Conservation (phyloP, 2,888 invertebrate species). For the Stenodera caucasica region DNA sequence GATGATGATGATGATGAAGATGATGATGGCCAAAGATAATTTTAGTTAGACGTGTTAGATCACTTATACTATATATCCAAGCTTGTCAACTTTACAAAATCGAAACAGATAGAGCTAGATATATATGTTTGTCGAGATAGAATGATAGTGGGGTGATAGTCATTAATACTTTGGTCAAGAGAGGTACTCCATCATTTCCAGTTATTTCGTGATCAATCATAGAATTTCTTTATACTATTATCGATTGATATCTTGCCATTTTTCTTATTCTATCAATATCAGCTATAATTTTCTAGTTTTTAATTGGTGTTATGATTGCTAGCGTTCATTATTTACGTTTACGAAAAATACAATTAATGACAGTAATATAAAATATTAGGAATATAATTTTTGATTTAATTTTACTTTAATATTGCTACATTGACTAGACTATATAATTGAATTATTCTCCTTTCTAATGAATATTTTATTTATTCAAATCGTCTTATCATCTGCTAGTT, state of each 20-base stretch:
- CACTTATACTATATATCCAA: too few species aligned
- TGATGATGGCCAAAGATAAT: conserved; percentile 19
- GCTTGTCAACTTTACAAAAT: conserved; percentile 20
- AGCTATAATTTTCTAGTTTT: too few species aligned
- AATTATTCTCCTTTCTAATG: background rate
- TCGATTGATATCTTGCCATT: background rate
- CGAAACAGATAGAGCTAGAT: background rate
- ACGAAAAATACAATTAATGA: too few species aligned
- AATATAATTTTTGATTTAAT: too few species aligned
- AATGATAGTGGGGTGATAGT: conserved; percentile 1
- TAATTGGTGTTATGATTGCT: background rate
- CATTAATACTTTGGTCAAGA: conserved; percentile 22
- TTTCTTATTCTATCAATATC: background rate
- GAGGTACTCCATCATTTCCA: conserved; percentile 17
- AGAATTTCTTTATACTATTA: background rate
- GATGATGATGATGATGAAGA: background rate
- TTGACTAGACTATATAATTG: background rate
- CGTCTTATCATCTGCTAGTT: too few species aligned
- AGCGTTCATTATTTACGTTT: background rate
- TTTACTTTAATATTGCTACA: background rate
- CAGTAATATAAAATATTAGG: too few species aligned
- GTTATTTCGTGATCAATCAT: conserved; percentile 10
- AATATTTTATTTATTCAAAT: background rate
- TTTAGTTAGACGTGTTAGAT: conserved; percentile 20
- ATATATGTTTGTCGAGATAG: background rate